Evolutionary conservation across 2,113 vertebrate genomes (phyloP).

Genomic region (Himantopus leucocephalus): DNA sequence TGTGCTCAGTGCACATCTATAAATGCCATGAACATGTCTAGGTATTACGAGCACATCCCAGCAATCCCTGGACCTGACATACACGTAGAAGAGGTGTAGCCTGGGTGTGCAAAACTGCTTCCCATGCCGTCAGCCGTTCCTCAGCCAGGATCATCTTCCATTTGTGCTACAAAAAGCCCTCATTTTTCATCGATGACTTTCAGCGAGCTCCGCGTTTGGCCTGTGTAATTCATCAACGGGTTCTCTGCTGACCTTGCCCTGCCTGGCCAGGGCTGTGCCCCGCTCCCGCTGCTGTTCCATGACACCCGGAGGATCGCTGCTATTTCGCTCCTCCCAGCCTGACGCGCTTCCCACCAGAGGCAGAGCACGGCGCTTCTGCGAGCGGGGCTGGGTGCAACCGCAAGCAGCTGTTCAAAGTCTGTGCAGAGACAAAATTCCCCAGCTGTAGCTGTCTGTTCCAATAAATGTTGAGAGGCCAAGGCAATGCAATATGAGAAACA

Average conservation of each 20-base stretch:
- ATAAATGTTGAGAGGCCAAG: background rate
- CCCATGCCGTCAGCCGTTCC: background rate
- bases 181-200: background rate
- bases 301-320: background rate
- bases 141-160: background rate
- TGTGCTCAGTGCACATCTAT: background rate
- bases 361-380: background rate
- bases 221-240: background rate
- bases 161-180: background rate
- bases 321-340: background rate
- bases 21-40: background rate
- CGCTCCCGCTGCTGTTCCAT: accelerated
- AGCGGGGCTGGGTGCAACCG: background rate
- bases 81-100: background rate
- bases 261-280: background rate
- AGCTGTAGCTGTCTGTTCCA: constrained; percentile 46
- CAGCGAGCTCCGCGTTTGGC: background rate
- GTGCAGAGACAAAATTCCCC: background rate
- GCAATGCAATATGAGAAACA: constrained; percentile 9
- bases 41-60: background rate
- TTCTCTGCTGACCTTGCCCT: background rate
- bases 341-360: background rate
- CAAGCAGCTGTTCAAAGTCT: constrained; percentile 14
- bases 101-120: background rate
- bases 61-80: background rate